These are phyloP conservation scores for Beris chalybata DNA, from an alignment of 2,888 invertebrate species.

Conservation along the genomic window DNA sequence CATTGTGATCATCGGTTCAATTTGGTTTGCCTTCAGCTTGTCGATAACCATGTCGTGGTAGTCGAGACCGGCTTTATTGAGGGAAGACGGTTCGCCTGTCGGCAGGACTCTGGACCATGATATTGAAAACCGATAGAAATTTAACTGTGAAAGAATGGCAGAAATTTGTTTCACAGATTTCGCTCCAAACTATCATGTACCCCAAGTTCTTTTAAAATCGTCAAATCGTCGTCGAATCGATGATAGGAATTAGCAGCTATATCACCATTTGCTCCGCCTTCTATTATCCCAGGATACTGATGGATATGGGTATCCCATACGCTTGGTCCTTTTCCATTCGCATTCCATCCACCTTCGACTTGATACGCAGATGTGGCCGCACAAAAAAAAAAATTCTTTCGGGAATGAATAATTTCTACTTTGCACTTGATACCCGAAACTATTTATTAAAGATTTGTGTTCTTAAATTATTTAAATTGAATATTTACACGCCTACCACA, in stretches of 20 bases:
- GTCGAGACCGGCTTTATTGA: constrained; percentile 63
- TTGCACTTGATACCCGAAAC: no score
- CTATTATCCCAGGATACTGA: constrained; percentile 51
- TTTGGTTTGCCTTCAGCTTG: constrained; percentile 62
- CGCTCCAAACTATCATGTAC: constrained; percentile 44
- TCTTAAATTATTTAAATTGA: no score
- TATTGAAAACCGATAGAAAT: constrained; percentile 63
- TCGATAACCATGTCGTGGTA: constrained; percentile 69
- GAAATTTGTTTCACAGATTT: neutral
- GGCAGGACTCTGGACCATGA: constrained; percentile 69
- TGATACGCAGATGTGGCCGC: constrained; percentile 48
- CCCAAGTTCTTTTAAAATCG: constrained; percentile 59
- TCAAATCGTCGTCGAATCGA: constrained; percentile 61
- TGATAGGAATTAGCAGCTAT: constrained; percentile 65
- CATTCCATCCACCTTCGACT: constrained; percentile 48
- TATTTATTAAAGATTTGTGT: no score
- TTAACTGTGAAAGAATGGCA: constrained; percentile 40
- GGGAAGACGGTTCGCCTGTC: constrained; percentile 58
- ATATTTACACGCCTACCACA: no score
- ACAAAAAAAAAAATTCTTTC: constrained; percentile 44
- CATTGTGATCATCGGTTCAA: constrained; percentile 64
- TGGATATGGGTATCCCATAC: constrained; percentile 58
- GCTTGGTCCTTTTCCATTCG: constrained; percentile 58
- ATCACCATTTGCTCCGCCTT: constrained; percentile 59
- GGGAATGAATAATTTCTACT: no score